Conservation (phyloP, 2,888 invertebrate species). For the Pammene aurita region DNA sequence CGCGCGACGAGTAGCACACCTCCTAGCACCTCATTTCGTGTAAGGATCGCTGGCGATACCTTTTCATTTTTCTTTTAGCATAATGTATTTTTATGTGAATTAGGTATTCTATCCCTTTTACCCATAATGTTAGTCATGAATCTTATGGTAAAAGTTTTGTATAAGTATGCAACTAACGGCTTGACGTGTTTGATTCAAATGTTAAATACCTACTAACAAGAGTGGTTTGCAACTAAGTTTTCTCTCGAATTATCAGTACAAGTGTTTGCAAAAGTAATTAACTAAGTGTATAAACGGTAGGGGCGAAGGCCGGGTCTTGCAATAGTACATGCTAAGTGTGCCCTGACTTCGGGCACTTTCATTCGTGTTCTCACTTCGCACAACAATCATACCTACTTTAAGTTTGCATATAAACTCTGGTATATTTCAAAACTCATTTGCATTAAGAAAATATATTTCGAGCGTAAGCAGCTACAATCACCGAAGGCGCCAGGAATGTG, state of each 20-base stretch:
- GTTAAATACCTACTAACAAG: slow-evolving; percentile 73
- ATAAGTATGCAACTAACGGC: slow-evolving; percentile 73
- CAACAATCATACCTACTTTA: slow-evolving; percentile 57
- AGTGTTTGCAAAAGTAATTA: slow-evolving; percentile 54
- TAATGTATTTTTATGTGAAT: slow-evolving; percentile 73
- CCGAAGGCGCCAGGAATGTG: slow-evolving; percentile 13
- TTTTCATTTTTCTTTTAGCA: slow-evolving; percentile 76
- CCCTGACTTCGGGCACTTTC: slow-evolving; percentile 47
- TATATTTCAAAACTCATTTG: slow-evolving; percentile 44
- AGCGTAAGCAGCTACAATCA: slow-evolving; percentile 35
- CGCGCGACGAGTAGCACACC: slow-evolving; percentile 48
- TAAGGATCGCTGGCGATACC: slow-evolving; percentile 80
- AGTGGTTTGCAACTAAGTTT: slow-evolving; percentile 76
- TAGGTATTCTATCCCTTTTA: slow-evolving; percentile 67
- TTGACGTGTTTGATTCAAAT: slow-evolving; percentile 74
- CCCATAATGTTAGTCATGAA: slow-evolving; percentile 64
- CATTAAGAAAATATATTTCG: slow-evolving; percentile 26
- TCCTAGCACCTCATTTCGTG: slow-evolving; percentile 78
- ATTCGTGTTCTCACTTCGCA: slow-evolving; percentile 61
- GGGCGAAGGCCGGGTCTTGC: slow-evolving; percentile 76
- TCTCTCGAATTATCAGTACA: slow-evolving; percentile 62
- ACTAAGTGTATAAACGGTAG: slow-evolving; percentile 51
- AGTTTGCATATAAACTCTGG: slow-evolving; percentile 45
- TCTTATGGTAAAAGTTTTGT: slow-evolving; percentile 64
- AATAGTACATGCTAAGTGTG: slow-evolving; percentile 67